phyloP scores from a whole-genome alignment of 1,140 invertebrate species.

The Rhyacophila brunnea region DNA sequence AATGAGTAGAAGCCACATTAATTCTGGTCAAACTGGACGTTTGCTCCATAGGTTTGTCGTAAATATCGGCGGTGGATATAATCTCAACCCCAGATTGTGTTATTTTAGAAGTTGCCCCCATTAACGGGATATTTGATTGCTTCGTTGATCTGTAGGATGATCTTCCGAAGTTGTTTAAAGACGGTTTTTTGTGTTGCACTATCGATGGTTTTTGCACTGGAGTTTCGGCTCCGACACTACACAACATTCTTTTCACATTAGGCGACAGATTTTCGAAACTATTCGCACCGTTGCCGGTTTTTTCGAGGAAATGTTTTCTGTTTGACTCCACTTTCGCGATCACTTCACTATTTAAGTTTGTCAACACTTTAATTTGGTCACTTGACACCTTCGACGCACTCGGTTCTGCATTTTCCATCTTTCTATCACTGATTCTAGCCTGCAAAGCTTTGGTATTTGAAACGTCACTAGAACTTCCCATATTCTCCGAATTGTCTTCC shows the following conservation, averaged over 20 bases:
- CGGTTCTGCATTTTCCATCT: slow-evolving; percentile 3
- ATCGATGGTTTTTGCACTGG: slow-evolving; percentile 45
- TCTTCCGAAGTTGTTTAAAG: slow-evolving; percentile 47
- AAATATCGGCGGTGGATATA: slow-evolving; percentile 49
- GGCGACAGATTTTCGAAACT: slow-evolving; percentile 57
- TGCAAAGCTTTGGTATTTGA: slow-evolving; percentile 5
- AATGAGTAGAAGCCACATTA: slow-evolving; percentile 29
- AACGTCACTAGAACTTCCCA: background rate
- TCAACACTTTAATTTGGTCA: slow-evolving; percentile 2
- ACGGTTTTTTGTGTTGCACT: slow-evolving; percentile 39
- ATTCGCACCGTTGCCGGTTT: slow-evolving; percentile 39
- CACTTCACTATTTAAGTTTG: slow-evolving; percentile 29
- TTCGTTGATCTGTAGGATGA: slow-evolving; percentile 42
- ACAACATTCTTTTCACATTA: slow-evolving; percentile 59
- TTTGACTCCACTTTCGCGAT: slow-evolving; percentile 29
- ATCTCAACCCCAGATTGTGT: slow-evolving; percentile 53
- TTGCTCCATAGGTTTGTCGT: slow-evolving; percentile 44
- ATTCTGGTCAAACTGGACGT: slow-evolving; percentile 34
- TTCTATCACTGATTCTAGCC: slow-evolving; percentile 10
- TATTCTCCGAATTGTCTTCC: slow-evolving; percentile 6
- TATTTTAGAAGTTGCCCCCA: slow-evolving; percentile 53
- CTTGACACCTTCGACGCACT: slow-evolving; percentile 1
- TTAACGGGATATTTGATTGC: slow-evolving; percentile 49
- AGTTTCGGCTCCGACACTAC: slow-evolving; percentile 42
- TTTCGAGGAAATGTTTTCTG: slow-evolving; percentile 27